Evolutionary conservation across 1,140 invertebrate species (phyloP), one percentile per base, ranked within the genome.

Genomic region (Papilio aristodemus): DNA sequence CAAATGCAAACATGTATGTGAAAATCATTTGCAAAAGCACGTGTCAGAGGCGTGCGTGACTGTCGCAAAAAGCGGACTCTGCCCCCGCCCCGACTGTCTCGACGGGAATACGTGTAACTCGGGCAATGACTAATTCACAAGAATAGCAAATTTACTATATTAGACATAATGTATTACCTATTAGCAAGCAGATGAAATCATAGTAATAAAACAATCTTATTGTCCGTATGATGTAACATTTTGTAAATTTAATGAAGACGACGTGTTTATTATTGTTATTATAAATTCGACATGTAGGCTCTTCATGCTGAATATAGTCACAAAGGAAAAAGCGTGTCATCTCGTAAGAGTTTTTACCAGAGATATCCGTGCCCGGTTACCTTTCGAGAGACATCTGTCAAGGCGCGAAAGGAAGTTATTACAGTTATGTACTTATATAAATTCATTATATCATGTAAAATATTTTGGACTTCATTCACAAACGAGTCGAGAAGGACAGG

Each of bases 91-190:
- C 50, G 46, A 37, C 37, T 58, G 57, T 69, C 41, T 14, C 39
- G 13, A 17, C 43, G n/a, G 13, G 43, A 27, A 66, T 66, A 66
- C 32, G 32, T 72, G 46, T 66, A 68, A 38, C 25, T 64, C 57
- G 57, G 38, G 17, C 67, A 73, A 66, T 82, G 80, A 82, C 74
- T 80, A 78, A 77, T 77, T 68, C 63, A 57, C 64, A 67, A 73
- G 43, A 74, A 74, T 73, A 74, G 74, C 68, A 17, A 66, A 66
- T 7, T 17, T 66, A 14, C n/a, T 46, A 66, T 32, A n/a, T n/a
- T n/a, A 10, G 7, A 50, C 43, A 13, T 32, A 27, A 17, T 37
- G 10, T 36, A 36, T 43, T 32, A 62, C 27, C 36, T 22, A 39
- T 37, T 38, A 36, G 8, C n/a, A 60, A n/a, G 0, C 4, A 62